Percentiles rank a stretch among this genome's conserved stretches.
phyloP scores from a whole-genome alignment of 1,140 invertebrate genomes.

The Forficula auricularia region DNA sequence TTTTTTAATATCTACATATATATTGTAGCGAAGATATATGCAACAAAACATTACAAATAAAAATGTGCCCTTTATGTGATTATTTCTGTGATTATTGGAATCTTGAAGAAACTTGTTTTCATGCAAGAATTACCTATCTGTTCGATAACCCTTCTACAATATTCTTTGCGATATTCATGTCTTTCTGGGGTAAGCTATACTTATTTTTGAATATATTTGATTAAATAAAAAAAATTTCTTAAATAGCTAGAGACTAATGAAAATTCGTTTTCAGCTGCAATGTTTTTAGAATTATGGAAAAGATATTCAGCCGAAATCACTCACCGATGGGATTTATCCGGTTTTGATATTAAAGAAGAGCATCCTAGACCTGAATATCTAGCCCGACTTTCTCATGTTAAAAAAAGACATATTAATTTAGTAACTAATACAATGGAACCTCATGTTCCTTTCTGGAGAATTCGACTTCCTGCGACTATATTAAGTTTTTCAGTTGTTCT shows the following conservation, averaged over 20 bases:
- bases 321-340: constrained; percentile 77
- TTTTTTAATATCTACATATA: no score
- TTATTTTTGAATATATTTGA: background rate
- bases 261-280: constrained; percentile 37
- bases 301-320: constrained; percentile 78
- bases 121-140: constrained; percentile 38
- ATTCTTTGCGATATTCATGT: constrained; percentile 47
- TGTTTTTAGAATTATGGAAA: constrained; percentile 91
- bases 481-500: constrained; percentile 71
- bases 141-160: constrained; percentile 49
- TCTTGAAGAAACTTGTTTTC: constrained; percentile 49
- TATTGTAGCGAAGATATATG: constrained; percentile 70
- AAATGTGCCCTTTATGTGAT: constrained; percentile 77
- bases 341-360: constrained; percentile 71
- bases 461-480: constrained; percentile 62
- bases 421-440: constrained; percentile 67
- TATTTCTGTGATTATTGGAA: constrained; percentile 75
- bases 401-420: constrained; percentile 21
- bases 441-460: constrained; percentile 72
- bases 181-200: constrained; percentile 33
- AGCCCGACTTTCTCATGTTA: constrained; percentile 49
- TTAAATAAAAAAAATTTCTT: background rate
- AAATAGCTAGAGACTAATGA: background rate
- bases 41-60: constrained; percentile 33
- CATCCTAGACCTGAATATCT: constrained; percentile 72